Evolutionary conservation across 2,113 vertebrate species (phyloP), one percentile per base, ranked within the genome.

Genomic region (Abramis brama): DNA sequence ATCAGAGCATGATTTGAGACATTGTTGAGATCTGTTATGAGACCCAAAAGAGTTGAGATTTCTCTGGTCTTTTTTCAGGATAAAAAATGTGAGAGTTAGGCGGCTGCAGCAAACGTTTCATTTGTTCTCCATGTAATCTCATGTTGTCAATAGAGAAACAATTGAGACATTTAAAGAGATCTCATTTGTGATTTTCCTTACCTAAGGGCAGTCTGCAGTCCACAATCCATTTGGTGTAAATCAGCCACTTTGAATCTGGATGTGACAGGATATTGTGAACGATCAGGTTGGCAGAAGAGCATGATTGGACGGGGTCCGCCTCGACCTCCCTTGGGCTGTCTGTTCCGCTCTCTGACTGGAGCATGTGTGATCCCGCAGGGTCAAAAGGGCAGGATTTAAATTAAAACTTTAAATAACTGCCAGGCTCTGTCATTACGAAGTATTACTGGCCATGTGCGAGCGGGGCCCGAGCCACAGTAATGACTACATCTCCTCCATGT

Each of bases 401-500:
- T 88, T 60, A 88, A 90, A 91, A 91, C 89, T 91, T 92, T 84
- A 92, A 93, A 93, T 91, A 86, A 79, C 74, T 89, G 87, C 88
- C 43, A 84, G 89, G 86, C 93, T 93, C 92, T 95, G 89, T 94
- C 93, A 95, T 95, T 95, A 94, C 86, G 90, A 89, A 83, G 90
- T 79, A 90, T 87, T 85, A 87, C 86, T 82, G 83, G 78, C 85
- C 82, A 79, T 82, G 85, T 85, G 76, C 82, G 68, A 84, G 76
- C 71, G 52, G 82, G 80, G 83, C 82, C 85, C 70, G 82, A 76
- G 59, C 86, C 83, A 85, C 86, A 83, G 85, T 94, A 94, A 94
- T 94, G 94, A 94, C 93, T 92, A 68, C 55, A 89, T 89, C 73
- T 87, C 88, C 79, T 91, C 89, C 90, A 89, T 93, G 91, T 93